These are phyloP conservation scores for Sphyrna mokarran DNA, from an alignment of 2,113 vertebrate genomes.

Conservation along the genomic window DNA sequence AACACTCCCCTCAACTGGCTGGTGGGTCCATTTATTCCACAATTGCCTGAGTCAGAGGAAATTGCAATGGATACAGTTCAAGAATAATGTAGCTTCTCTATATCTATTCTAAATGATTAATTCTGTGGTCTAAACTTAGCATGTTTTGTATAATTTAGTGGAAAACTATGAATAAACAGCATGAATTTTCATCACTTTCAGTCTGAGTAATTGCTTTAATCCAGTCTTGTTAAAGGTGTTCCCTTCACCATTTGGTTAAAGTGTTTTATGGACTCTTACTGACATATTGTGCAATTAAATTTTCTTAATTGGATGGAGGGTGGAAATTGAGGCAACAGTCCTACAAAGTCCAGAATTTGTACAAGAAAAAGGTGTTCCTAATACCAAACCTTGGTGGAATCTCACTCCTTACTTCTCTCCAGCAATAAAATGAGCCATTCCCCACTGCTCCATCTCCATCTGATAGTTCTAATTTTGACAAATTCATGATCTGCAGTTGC, in stretches of 20 bases:
- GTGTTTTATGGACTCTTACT: neutral
- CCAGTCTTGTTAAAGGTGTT: neutral
- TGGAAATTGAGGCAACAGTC: too few relatives aligned
- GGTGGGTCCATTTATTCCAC: constrained; percentile 64
- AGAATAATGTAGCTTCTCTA: neutral
- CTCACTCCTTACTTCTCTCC: too few relatives aligned
- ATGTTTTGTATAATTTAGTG: neutral
- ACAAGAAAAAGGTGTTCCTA: too few relatives aligned
- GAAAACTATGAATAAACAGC: neutral
- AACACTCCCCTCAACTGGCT: constrained; percentile 72
- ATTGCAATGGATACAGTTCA: neutral
- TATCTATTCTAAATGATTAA: neutral
- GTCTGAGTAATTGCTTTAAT: neutral
- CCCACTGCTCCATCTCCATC: too few relatives aligned
- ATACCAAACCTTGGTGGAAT: too few relatives aligned
- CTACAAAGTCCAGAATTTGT: too few relatives aligned
- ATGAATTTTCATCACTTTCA: neutral
- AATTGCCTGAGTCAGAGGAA: constrained; percentile 39
- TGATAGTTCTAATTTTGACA: too few relatives aligned
- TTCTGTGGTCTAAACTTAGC: neutral
- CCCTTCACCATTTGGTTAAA: neutral
- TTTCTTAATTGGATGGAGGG: neutral
- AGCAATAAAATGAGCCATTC: too few relatives aligned
- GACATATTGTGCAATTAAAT: neutral
- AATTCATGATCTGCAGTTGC: too few relatives aligned